These are phyloP conservation scores for Pangasius sanitwongsei DNA, from an alignment of 2,797 vertebrate genomes.

Conservation along the genomic window DNA sequence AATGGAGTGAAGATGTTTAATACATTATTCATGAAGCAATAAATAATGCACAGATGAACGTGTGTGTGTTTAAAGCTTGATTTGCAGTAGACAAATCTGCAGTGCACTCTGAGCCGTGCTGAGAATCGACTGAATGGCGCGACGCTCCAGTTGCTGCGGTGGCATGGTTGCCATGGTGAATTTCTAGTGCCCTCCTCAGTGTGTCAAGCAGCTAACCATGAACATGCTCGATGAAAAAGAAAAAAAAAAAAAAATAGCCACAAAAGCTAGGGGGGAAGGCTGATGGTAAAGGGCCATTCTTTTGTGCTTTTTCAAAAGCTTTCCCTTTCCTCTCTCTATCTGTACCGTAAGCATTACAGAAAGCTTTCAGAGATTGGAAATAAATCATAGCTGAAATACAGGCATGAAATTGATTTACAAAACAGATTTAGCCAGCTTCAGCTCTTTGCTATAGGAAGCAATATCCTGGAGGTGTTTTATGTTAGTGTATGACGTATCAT, in stretches of 20 bases:
- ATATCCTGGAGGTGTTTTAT: not conserved
- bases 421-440: constrained; percentile 9
- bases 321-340: not conserved
- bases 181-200: constrained; percentile 55
- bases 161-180: constrained; percentile 65
- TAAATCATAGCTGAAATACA: not conserved
- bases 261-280: constrained; percentile 9
- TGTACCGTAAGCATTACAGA: not conserved
- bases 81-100: constrained; percentile 45
- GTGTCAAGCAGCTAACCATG: constrained; percentile 47
- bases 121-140: constrained; percentile 55
- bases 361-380: not conserved
- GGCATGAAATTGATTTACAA: constrained; percentile 16
- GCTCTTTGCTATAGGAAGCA: not conserved
- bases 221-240: constrained; percentile 40
- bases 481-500: not conserved
- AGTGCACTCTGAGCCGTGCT: constrained; percentile 48
- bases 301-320: constrained; percentile 13
- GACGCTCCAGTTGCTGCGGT: constrained; percentile 54
- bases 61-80: constrained; percentile 33
- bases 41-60: constrained; percentile 29
- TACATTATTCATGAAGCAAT: constrained; percentile 5
- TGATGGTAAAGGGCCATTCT: constrained; percentile 10
- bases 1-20: constrained; percentile 25
- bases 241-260: not conserved